These are phyloP conservation scores for Carapus acus DNA, from an alignment of 2,797 vertebrate genomes.

Conservation along the genomic window DNA sequence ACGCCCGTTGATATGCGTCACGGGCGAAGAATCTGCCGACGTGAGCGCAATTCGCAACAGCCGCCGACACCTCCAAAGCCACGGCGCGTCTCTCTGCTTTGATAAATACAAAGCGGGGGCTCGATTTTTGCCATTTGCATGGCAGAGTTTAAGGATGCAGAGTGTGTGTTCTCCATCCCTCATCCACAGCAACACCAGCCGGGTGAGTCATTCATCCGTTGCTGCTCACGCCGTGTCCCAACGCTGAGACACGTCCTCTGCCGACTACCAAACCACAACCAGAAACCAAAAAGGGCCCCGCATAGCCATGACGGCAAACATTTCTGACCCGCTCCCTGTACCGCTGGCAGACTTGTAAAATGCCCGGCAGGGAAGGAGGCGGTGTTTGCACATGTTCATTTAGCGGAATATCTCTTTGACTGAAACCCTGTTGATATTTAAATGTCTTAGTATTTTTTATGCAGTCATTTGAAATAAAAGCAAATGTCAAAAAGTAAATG, in stretches of 20 bases:
- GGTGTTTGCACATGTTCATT: too few relatives aligned
- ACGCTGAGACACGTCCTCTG: constrained; percentile 52
- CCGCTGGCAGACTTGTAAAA: too few relatives aligned
- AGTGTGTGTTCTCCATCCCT: constrained; percentile 40
- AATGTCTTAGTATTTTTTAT: too few relatives aligned
- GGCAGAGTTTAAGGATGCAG: constrained; percentile 40
- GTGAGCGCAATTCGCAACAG: constrained; percentile 1
- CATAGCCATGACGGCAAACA: too few relatives aligned
- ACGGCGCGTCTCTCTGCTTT: constrained; percentile 21
- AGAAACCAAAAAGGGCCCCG: too few relatives aligned
- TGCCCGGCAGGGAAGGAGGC: too few relatives aligned
- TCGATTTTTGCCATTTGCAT: constrained; percentile 25
- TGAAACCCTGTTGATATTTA: too few relatives aligned
- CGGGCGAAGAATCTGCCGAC: constrained; percentile 9
- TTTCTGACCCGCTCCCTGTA: too few relatives aligned
- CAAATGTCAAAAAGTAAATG: too few relatives aligned
- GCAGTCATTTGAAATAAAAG: too few relatives aligned
- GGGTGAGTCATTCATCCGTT: constrained; percentile 58
- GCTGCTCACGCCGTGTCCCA: constrained; percentile 56
- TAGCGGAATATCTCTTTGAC: too few relatives aligned
- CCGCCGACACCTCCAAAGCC: constrained; percentile 14
- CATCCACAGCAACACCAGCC: constrained; percentile 43
- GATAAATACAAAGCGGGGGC: constrained; percentile 33
- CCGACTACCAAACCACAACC: constrained; percentile 43
- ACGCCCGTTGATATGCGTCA: not conserved